Evolutionary conservation across 2,797 vertebrate species (phyloP).

Genomic region (Melanotaenia trifasciata): DNA sequence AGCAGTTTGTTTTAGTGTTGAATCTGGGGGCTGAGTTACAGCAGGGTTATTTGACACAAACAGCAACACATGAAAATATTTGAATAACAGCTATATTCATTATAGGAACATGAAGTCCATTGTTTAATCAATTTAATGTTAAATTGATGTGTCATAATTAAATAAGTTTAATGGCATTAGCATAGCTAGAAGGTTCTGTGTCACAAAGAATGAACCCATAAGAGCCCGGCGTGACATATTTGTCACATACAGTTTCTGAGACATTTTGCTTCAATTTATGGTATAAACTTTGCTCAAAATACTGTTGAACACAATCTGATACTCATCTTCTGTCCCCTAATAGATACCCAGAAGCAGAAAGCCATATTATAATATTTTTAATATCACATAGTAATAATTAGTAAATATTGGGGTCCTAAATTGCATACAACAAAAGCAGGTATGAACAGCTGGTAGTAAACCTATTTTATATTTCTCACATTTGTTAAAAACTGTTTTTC

Average conservation of each 20-base stretch:
- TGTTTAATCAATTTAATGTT: neutral
- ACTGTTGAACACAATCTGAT: no score
- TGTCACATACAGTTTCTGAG: no score
- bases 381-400: no score
- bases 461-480: neutral
- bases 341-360: no score
- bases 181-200: neutral
- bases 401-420: neutral
- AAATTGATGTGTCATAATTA: no score
- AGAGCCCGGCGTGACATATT: neutral
- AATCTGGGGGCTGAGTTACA: neutral
- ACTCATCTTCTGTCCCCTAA: no score
- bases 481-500: constrained; percentile 11
- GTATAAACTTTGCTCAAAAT: no score
- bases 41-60: neutral
- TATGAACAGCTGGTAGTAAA: neutral
- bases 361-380: no score
- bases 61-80: neutral
- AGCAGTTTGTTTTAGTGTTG: neutral
- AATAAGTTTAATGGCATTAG: neutral
- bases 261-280: no score
- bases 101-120: neutral
- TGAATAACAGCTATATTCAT: neutral
- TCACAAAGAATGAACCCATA: neutral
- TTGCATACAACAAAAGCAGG: neutral